Percentiles rank a stretch among this genome's conserved stretches.
These are phyloP conservation scores for Cygnus atratus DNA, from an alignment of 2,113 vertebrate genomes.

Conservation along the genomic window DNA sequence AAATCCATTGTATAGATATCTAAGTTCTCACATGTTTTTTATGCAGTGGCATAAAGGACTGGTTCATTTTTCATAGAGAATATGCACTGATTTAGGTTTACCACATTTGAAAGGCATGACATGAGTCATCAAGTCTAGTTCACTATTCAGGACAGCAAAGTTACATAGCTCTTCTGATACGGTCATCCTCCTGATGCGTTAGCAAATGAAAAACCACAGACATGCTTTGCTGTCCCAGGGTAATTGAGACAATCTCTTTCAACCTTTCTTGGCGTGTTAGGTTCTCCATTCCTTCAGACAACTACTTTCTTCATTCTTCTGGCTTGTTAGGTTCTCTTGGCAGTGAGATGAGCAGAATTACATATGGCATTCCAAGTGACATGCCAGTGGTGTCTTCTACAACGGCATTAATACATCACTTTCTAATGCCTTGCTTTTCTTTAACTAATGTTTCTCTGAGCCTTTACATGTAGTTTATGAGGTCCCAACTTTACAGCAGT, in stretches of 20 bases:
- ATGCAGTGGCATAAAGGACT: neutral
- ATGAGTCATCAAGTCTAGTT: neutral
- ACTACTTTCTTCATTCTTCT: neutral
- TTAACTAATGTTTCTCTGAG: neutral
- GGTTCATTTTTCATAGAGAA: neutral
- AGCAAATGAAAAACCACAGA: neutral
- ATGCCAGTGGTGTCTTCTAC: neutral
- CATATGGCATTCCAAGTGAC: neutral
- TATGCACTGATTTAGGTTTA: neutral
- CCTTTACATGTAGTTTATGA: neutral
- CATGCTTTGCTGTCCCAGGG: neutral
- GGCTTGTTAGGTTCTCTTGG: neutral
- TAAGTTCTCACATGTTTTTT: neutral
- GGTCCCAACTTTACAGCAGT: neutral
- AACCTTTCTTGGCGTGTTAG: neutral
- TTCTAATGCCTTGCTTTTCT: neutral
- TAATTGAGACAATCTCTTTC: neutral
- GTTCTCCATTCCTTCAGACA: neutral
- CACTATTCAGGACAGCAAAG: neutral
- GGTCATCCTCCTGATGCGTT: neutral
- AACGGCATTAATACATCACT: neutral
- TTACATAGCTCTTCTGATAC: accelerated
- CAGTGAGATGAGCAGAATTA: neutral
- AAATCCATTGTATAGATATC: neutral
- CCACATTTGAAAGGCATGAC: neutral